Conservation (phyloP, 2,113 vertebrate genomes). For the Turnix velox region DNA sequence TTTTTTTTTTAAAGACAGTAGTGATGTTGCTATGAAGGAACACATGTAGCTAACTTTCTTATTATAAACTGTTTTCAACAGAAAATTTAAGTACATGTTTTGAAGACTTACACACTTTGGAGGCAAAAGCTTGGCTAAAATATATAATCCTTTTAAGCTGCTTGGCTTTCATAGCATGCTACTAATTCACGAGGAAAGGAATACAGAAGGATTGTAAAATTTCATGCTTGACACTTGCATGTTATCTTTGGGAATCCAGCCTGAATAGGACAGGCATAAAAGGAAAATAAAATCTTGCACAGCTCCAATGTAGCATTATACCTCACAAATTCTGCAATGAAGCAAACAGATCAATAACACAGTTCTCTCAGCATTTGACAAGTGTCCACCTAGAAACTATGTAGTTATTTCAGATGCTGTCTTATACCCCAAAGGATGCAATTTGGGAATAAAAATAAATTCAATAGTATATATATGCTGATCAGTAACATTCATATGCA, state of each 20-base stretch:
- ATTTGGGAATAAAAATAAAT: slow-evolving; percentile 60
- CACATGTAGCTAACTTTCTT: background rate
- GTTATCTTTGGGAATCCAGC: slow-evolving; percentile 45
- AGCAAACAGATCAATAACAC: background rate
- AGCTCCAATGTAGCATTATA: background rate
- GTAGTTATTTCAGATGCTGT: slow-evolving; percentile 31
- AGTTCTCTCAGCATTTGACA: slow-evolving; percentile 6
- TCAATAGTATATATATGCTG: slow-evolving; percentile 17
- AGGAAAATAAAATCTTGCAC: background rate
- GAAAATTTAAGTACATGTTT: slow-evolving; percentile 2
- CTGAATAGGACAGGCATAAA: background rate
- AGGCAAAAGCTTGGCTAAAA: slow-evolving; percentile 22
- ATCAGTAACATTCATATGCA: slow-evolving; percentile 54
- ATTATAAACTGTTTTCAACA: background rate
- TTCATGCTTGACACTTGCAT: slow-evolving; percentile 39
- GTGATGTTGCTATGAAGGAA: background rate
- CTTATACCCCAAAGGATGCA: slow-evolving; percentile 19
- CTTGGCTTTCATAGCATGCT: slow-evolving; percentile 16
- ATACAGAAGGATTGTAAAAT: slow-evolving; percentile 53
- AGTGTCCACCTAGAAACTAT: slow-evolving; percentile 17
- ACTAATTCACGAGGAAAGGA: slow-evolving; percentile 44
- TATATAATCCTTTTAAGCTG: slow-evolving; percentile 46
- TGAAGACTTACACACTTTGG: background rate
- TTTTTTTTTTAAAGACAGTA: background rate
- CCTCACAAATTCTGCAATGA: background rate